Evolutionary conservation across 2,888 invertebrate genomes (phyloP), one percentile per base, ranked within the genome.

Genomic region (Schrankia costaestrigalis): DNA sequence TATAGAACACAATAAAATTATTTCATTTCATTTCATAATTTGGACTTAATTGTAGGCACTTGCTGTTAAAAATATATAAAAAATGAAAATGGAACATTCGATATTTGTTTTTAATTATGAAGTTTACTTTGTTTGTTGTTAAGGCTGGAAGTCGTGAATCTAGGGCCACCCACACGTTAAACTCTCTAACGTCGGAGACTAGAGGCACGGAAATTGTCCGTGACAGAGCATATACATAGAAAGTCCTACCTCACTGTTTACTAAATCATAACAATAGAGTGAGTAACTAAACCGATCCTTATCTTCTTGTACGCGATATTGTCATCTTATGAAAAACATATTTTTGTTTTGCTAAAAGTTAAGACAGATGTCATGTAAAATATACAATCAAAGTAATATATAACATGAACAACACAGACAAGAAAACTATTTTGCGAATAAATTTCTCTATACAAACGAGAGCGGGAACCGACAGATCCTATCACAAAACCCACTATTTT

Each of bases 401-500:
- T 52, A 50, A 46, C 41, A 67, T 59, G 56, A n/a, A n/a, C n/a
- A n/a, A n/a, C n/a, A 72, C 56, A 73, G 78, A 78, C 70, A 80
- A 76, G 74, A 74, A 77, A 80, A 76, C 64, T 61, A 76, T 76
- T 76, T 78, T 71, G 62, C 63, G 71, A 78, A 81, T 74, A 74
- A 72, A 71, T 73, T 69, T 70, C 66, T 50, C 41, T 66, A 71
- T 61, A 67, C 63, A 62, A n/a, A 55, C 63, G 56, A 58, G 55
- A 53, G 59, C 71, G 67, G 68, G 55, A 64, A 69, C 70, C 68
- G 70, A 70, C 66, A 69, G 86, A 86, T 86, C 63, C 66, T 82
- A 86, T 86, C 86, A 64, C 71, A 77, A 78, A 78, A 72, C 71
- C 82, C 78, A 83, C 83, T 81, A 83, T 83, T 84, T 80, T 78